Evolutionary conservation across 2,888 invertebrate genomes (phyloP), one percentile per base, ranked within the genome.

Genomic region (Melanargia galathea): DNA sequence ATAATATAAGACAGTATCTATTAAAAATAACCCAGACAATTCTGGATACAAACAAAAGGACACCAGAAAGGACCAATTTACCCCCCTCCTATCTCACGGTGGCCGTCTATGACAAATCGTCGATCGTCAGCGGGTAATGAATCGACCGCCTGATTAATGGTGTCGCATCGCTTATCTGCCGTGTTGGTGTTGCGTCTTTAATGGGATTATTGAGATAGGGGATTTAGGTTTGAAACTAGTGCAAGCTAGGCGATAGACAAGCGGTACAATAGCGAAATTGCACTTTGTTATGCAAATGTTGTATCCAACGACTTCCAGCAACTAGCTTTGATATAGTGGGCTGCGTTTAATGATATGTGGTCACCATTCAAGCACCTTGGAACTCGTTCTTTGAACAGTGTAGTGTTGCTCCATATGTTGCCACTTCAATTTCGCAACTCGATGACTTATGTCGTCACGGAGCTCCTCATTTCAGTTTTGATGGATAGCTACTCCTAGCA

Each of bases 131-230:
- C 69, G 73, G 73, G 79, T 88, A 90, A 90, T 88, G 88, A 90
- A 89, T 84, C 84, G 86, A 82, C 75, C 79, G 74, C 70, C 83
- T 88, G 89, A 90, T 88, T 87, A 88, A 90, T 88, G 87, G 76
- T 84, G 81, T 82, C 82, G 83, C 83, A 75, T 70, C 72, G 74
- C 78, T 87, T 89, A 88, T 89, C 88, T 75, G 46, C 67, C 63
- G 71, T 69, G 71, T 78, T 80, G 81, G 80, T 82, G 79, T 82
- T 78, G 83, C 84, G 81, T 82, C 84, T 82, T 76, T 87, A 87
- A 87, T 87, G 86, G 84, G 83, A 84, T 85, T 84, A 84, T 79
- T 76, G 77, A 74, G 75, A 75, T 71, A 77, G 18, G 63, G 62
- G 43, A 46, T 18, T 35, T 45, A 43, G 63, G 33, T 5, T 8